Conservation (phyloP, 2,888 invertebrate species). For the Herminia tarsipennalis region DNA sequence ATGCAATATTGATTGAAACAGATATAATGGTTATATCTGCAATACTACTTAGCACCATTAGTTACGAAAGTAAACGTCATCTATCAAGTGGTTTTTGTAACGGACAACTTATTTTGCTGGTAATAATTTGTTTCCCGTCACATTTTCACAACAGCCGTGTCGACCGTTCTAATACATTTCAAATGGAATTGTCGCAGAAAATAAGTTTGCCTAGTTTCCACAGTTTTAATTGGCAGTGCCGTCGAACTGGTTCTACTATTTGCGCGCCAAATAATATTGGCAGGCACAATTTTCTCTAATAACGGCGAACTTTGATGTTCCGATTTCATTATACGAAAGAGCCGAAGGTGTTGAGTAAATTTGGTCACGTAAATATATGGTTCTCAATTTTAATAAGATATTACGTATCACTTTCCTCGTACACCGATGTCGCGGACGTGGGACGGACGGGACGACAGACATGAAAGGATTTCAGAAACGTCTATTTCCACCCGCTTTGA, state of each 20-base stretch:
- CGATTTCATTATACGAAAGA: slow-evolving; percentile 5
- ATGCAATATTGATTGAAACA: not conserved
- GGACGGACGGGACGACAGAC: slow-evolving; percentile 62
- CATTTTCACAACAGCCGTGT: not conserved
- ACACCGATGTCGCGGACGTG: slow-evolving; percentile 60
- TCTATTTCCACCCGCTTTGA: slow-evolving; percentile 83
- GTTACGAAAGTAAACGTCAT: slow-evolving; percentile 7
- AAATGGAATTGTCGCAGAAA: slow-evolving; percentile 33
- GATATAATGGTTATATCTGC: not conserved
- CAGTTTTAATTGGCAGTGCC: slow-evolving; percentile 30
- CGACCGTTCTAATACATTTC: slow-evolving; percentile 19
- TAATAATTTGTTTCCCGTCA: slow-evolving; percentile 18
- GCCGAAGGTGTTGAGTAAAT: slow-evolving; percentile 3
- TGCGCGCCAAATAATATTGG: slow-evolving; percentile 14
- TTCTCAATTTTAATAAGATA: slow-evolving; percentile 43
- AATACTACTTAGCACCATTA: not conserved
- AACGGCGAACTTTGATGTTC: slow-evolving; percentile 18
- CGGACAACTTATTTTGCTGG: slow-evolving; percentile 17
- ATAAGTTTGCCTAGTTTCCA: slow-evolving; percentile 21
- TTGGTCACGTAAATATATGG: slow-evolving; percentile 8
- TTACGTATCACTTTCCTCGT: slow-evolving; percentile 41
- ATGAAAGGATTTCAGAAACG: slow-evolving; percentile 79
- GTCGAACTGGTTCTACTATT: not conserved
- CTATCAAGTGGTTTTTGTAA: slow-evolving; percentile 8
- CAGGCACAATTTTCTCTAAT: not conserved